Conservation (phyloP, 2,888 invertebrate genomes). For the Andrena chrysosceles region DNA sequence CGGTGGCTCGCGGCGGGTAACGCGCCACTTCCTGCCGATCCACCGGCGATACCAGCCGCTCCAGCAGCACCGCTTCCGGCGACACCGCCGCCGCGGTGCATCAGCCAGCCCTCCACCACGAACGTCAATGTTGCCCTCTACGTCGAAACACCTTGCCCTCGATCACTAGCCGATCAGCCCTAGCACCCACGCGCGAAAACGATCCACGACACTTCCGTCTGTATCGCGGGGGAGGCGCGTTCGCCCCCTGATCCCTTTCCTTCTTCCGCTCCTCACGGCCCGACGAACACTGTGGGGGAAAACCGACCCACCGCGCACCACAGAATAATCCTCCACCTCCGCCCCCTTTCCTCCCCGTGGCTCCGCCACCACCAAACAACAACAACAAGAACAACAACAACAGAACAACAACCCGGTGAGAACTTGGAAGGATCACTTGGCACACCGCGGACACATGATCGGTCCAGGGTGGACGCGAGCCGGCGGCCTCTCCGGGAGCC, state of each 20-base stretch:
- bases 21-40: slow-evolving; percentile 67
- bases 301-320: no score
- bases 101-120: slow-evolving; percentile 87
- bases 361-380: not conserved
- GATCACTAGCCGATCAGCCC: slow-evolving; percentile 2
- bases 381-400: slow-evolving; percentile 2
- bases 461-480: slow-evolving; percentile 46
- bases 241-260: no score
- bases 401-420: not conserved
- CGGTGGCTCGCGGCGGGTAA: slow-evolving; percentile 73
- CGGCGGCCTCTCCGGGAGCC: slow-evolving; percentile 60
- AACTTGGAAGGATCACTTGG: slow-evolving; percentile 35
- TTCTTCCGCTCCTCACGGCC: not conserved
- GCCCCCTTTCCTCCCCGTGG: not conserved
- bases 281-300: not conserved
- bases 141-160: slow-evolving; percentile 36
- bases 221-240: no score
- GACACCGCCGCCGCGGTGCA: slow-evolving; percentile 88
- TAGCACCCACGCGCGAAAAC: no score
- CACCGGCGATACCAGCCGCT: slow-evolving; percentile 73
- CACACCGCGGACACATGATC: slow-evolving; percentile 50
- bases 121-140: slow-evolving; percentile 53
- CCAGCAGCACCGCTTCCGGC: slow-evolving; percentile 81
- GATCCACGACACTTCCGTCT: no score
- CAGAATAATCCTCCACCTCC: no score